Evolutionary conservation across 1,140 invertebrate genomes (phyloP), one percentile per base, ranked within the genome.

Genomic region (Camponotus pennsylvanicus): DNA sequence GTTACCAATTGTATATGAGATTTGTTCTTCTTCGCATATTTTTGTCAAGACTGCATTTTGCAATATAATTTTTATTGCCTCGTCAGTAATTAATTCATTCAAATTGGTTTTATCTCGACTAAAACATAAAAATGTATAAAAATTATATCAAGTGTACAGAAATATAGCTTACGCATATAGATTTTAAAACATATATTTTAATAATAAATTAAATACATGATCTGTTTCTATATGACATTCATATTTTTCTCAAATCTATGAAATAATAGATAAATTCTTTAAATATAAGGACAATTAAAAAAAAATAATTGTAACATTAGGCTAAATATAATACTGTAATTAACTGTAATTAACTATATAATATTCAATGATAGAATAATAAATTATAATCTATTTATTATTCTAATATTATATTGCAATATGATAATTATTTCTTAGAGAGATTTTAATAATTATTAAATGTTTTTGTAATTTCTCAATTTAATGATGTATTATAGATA

Each of bases 81-180:
- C 96, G 61, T 96, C 95, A 91, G 96, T 97, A 61, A 98, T 95
- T 52, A 98, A 92, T 89, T 96, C 96, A 89, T 97, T 96, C n/a
- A 98, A 94, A 78, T 96, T 95, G 55, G 95, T 95, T 95, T 98
- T 98, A 86, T 98, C 98, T 52, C 98, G 96, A 88, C 97, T 98
- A 89, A 88, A 86, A 63, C 66, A 85, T 69, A 64, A 49, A 85
- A 87, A 67, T 79, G 85, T 87, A 89, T 87, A 77, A 85, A 34
- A 64, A 18, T 63, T 5, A 85, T 78, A 45, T 45, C 57, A 82
- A 37, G 78, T 69, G 66, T 55, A 59, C 70, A 82, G 52, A 63
- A 37, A 61, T 61, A 27, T 61, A 59, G 6, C 6, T 5, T 37
- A 3, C 13, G n/a, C 2, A 63, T 42, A 75, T 75, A 37, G 1